Base-by-base conservation (phyloP, 2,797 vertebrate genomes). In the Peromyscus melanophrys region DNA sequence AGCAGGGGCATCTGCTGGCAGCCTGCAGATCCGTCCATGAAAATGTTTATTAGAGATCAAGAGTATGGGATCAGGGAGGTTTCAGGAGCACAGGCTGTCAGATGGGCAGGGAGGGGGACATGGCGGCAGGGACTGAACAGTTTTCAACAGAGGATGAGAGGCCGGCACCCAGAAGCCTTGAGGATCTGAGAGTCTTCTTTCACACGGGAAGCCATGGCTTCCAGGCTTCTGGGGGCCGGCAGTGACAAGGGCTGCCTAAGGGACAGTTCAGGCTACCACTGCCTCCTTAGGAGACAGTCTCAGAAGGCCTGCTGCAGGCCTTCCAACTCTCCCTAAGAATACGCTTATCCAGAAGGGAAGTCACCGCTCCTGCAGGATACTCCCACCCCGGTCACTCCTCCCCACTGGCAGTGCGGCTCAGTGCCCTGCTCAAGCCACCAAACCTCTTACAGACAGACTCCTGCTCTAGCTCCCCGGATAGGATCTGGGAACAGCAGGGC, bases 171-270 rank as follows among this genome's bases (percentile, higher is more conserved):
- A 11, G n/a, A 63, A 43, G 76, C 43, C 34, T 25, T 12, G 1
- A 25, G 21, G 65, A 40, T 40, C 76, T 43, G 4, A 57, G 40
- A 52, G 75, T 29, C 61, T 37, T n/a, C 52, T 31, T 10, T 61
- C 9, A 19, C 8, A 13, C 23, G 4, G 0, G 23, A 57, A 52
- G 52, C 4, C 25, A 0, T 0, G 25, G 34, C 71, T 59, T 61
- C 59, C 17, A 23, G 27, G 37, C 21, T 14, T n/a, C 43, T 49
- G 75, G 52, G 31, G 29, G 55, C 46, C n/a, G 46, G 55, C 19
- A 17, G 75, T 4, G 25, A 43, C 1, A 61, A 31, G 0, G 23
- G 25, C 49, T 40, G 25, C 5, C 11, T 25, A 0, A 90, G 57
- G 23, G 16, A 84, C 69, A 23, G 65, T 10, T 40, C 1, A 14